These are phyloP conservation scores for Stegostoma tigrinum DNA, from an alignment of 2,113 vertebrate species.

Conservation along the genomic window DNA sequence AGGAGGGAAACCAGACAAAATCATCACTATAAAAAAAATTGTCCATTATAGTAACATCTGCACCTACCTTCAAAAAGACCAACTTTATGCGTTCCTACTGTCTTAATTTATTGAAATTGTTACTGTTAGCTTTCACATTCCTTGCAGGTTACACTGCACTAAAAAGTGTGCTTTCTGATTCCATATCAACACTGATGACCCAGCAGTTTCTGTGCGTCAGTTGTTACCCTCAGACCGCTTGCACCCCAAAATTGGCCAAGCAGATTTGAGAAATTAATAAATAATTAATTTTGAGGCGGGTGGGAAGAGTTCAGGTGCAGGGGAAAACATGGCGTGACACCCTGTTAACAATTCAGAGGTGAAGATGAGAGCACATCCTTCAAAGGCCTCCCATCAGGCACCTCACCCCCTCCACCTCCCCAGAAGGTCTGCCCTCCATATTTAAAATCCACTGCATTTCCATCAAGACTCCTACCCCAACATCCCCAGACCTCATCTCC, in stretches of 20 bases:
- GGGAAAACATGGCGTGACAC: no score
- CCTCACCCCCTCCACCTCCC: background rate
- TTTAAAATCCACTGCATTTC: no score
- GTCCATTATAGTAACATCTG: background rate
- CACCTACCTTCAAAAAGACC: background rate
- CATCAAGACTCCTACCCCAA: no score
- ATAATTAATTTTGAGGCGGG: no score
- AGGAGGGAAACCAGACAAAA: no score
- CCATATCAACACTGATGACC: background rate
- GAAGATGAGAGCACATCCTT: no score
- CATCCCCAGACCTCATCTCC: no score
- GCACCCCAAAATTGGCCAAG: background rate
- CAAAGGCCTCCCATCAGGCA: no score
- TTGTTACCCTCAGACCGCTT: background rate
- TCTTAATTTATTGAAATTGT: background rate
- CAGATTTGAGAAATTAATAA: background rate
- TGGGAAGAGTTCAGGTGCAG: no score
- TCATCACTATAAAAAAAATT: background rate
- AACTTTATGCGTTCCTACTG: background rate
- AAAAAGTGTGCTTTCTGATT: background rate
- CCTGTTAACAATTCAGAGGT: no score
- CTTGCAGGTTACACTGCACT: background rate
- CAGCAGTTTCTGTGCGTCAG: background rate
- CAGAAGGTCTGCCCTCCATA: no score
- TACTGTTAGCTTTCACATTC: background rate